These are phyloP conservation scores for Coregonus suidteri DNA, from an alignment of 2,797 vertebrate genomes.

Conservation along the genomic window DNA sequence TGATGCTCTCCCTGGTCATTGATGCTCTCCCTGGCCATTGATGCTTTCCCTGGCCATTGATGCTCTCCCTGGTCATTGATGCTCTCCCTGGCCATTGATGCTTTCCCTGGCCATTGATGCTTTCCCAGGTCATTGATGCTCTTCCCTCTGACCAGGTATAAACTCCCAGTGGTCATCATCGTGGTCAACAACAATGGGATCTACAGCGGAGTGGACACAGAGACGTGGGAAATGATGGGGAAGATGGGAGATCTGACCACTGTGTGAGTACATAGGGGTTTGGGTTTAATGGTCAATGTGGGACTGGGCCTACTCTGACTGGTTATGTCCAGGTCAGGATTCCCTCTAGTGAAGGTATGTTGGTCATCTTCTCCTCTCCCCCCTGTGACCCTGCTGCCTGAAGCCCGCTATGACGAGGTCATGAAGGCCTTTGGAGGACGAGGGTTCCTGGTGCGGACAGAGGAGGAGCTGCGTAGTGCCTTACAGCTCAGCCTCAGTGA, in stretches of 20 bases:
- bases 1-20: too few relatives aligned
- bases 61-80: background rate
- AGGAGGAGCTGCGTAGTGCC: slow-evolving; percentile 82
- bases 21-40: background rate
- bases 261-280: slow-evolving; percentile 72
- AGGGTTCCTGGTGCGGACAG: slow-evolving; percentile 88
- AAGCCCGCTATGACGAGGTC: slow-evolving; percentile 88
- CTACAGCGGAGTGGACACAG: slow-evolving; percentile 87
- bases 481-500: slow-evolving; percentile 81
- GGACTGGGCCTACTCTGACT: background rate
- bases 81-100: too few relatives aligned
- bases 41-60: too few relatives aligned
- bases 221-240: slow-evolving; percentile 83
- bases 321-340: background rate
- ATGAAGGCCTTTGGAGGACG: slow-evolving; percentile 91
- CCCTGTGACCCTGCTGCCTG: slow-evolving; percentile 88
- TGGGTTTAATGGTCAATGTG: too few relatives aligned
- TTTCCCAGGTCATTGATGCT: background rate
- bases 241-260: slow-evolving; percentile 81
- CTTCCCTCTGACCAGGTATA: slow-evolving; percentile 79
- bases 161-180: slow-evolving; percentile 88
- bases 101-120: too few relatives aligned
- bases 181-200: slow-evolving; percentile 98
- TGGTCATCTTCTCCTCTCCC: slow-evolving; percentile 37
- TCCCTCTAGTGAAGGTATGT: background rate